Evolutionary conservation across 2,797 vertebrate genomes (phyloP).

Genomic region (Xerus rutilus): DNA sequence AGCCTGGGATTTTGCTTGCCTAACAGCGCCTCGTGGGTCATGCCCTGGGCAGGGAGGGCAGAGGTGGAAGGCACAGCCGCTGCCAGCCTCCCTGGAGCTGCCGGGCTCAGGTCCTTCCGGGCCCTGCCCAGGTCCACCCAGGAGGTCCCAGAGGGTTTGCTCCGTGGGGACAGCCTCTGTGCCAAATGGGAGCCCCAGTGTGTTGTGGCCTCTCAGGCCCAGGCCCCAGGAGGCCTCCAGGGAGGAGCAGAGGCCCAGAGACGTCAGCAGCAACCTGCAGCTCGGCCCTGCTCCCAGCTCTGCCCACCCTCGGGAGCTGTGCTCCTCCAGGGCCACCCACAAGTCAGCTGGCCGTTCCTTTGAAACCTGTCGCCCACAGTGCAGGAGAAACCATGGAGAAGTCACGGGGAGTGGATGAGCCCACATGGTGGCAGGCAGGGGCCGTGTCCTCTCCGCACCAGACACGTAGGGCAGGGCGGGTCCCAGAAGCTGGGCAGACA

Average conservation of each 20-base stretch:
- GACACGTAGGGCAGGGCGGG: background rate
- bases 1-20: background rate
- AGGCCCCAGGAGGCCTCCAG: background rate
- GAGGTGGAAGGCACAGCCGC: background rate
- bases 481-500: background rate
- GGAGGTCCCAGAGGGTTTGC: background rate
- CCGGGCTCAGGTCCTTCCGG: background rate
- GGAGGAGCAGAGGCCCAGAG: background rate
- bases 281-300: background rate
- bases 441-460: background rate
- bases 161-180: background rate
- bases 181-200: background rate
- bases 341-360: background rate
- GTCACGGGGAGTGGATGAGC: background rate
- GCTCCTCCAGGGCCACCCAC: background rate
- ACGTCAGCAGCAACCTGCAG: background rate
- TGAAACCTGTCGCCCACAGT: background rate
- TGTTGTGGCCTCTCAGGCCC: background rate
- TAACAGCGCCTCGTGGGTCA: too few species aligned
- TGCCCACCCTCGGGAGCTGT: background rate
- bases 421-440: accelerated
- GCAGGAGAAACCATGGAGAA: background rate
- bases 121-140: background rate
- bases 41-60: too few species aligned
- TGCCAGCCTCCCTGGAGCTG: background rate